Evolutionary conservation across 2,888 invertebrate genomes (phyloP).

Genomic region (Mesopsocus fuscifrons): DNA sequence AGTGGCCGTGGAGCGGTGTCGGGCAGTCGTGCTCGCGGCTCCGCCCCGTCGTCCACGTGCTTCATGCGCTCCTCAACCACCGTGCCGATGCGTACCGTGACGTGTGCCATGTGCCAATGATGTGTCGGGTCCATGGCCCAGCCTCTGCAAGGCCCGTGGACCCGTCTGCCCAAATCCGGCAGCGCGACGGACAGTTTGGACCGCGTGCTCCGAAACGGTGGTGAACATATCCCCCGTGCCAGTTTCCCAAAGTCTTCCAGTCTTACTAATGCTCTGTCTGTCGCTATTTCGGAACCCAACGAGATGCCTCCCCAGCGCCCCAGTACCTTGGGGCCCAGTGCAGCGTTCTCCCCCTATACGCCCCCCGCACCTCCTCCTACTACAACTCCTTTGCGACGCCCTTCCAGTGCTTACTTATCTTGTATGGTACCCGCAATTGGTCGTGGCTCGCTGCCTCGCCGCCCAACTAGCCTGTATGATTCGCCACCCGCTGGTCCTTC

Average conservation of each 20-base stretch:
- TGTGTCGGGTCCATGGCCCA: too few species aligned
- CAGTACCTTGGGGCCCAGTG: constrained; percentile 21
- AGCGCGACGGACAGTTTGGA: too few species aligned
- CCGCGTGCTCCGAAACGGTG: background rate
- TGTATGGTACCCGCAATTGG: constrained; percentile 5
- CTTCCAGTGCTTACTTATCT: constrained; percentile 7
- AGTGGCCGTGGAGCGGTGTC: constrained; percentile 21
- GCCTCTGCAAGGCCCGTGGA: too few species aligned
- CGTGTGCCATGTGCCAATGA: too few species aligned
- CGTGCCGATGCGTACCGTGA: constrained; percentile 24
- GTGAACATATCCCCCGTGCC: background rate
- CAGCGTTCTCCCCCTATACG: constrained; percentile 33
- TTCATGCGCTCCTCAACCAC: constrained; percentile 18
- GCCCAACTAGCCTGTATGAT: constrained; percentile 8
- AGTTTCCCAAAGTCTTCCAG: constrained; percentile 2
- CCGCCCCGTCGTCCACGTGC: constrained; percentile 16
- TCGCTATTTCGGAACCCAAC: constrained; percentile 16
- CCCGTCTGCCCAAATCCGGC: too few species aligned
- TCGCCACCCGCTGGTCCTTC: constrained; percentile 11
- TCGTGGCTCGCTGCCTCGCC: background rate
- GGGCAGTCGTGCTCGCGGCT: constrained; percentile 20
- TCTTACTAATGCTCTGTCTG: constrained; percentile 18
- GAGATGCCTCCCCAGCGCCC: constrained; percentile 15
- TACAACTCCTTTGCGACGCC: constrained; percentile 17
- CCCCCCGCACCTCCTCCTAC: constrained; percentile 29